Percentiles rank a stretch among this genome's conserved stretches.
Evolutionary conservation across 2,888 invertebrate species (phyloP).

Genomic region (Cecidostiba fungosa): DNA sequence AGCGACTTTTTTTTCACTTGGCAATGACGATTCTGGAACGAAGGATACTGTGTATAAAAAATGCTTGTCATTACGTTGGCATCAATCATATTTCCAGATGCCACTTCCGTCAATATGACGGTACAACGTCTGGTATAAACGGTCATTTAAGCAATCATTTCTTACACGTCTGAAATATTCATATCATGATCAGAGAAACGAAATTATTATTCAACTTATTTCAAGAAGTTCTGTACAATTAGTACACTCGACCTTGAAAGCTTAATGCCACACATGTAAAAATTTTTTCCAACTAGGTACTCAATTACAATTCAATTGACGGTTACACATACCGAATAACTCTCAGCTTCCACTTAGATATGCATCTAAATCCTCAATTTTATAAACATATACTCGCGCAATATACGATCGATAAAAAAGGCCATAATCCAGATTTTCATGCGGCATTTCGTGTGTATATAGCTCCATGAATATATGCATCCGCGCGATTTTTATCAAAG

Average conservation of each 20-base stretch:
- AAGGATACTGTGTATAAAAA: neutral
- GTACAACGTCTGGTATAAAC: neutral
- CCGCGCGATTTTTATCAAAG: slow-evolving; percentile 33
- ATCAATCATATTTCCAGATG: slow-evolving; percentile 9
- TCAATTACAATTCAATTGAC: neutral
- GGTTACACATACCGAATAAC: neutral
- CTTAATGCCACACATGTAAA: neutral
- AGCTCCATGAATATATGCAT: neutral
- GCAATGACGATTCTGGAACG: neutral
- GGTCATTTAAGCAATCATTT: slow-evolving; percentile 31
- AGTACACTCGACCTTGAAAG: neutral
- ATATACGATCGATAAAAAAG: slow-evolving; percentile 21
- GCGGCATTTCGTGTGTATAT: neutral
- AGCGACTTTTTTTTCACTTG: neutral
- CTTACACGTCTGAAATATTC: slow-evolving; percentile 1
- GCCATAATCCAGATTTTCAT: slow-evolving; percentile 19
- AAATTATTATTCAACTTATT: neutral
- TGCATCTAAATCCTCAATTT: slow-evolving; percentile 9
- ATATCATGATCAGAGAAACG: neutral
- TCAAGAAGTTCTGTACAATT: neutral
- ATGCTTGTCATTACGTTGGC: neutral
- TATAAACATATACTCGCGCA: neutral
- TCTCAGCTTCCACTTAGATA: neutral
- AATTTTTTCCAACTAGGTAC: neutral
- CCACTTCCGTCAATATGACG: neutral